phyloP scores from a whole-genome alignment of 1,140 invertebrate genomes.

The Nomia melanderi region DNA sequence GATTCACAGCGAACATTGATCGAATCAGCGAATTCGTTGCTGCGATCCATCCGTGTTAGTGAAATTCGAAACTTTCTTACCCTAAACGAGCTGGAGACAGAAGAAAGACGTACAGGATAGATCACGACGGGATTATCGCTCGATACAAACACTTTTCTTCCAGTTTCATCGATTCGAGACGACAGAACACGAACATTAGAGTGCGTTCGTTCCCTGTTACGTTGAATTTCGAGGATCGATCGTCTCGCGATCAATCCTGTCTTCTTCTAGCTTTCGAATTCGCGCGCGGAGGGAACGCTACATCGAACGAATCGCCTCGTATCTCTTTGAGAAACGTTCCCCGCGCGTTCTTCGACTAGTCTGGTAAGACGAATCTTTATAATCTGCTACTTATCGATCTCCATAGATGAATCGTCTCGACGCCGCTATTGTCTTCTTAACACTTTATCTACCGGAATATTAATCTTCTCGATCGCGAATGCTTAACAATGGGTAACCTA shows the following conservation, averaged over 20 bases:
- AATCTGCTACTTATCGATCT: conserved; percentile 32
- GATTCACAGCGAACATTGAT: too few relatives aligned
- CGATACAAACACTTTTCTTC: neutral
- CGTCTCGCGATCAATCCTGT: neutral
- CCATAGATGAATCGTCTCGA: conserved; percentile 27
- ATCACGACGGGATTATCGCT: neutral
- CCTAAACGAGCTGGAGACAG: conserved; percentile 10
- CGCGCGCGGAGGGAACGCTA: neutral
- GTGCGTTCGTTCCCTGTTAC: neutral
- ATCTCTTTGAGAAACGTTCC: neutral
- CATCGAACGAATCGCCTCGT: neutral
- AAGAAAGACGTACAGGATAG: neutral
- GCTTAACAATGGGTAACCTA: too few relatives aligned
- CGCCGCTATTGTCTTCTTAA: conserved; percentile 57
- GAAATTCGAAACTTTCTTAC: neutral
- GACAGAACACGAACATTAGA: neutral
- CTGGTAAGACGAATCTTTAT: conserved; percentile 32
- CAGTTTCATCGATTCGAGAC: too few relatives aligned
- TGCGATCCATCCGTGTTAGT: neutral
- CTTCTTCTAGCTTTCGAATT: neutral
- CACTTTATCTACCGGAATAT: too few relatives aligned
- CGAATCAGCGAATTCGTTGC: too few relatives aligned
- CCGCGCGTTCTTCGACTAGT: neutral
- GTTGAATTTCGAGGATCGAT: neutral
- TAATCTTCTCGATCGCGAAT: too few relatives aligned